A percentile compares a stretch with the other conserved stretches of the same genome.
These are phyloP conservation scores for Priapulus caudatus DNA, from an alignment of 2,888 invertebrate species.

Conservation along the genomic window DNA sequence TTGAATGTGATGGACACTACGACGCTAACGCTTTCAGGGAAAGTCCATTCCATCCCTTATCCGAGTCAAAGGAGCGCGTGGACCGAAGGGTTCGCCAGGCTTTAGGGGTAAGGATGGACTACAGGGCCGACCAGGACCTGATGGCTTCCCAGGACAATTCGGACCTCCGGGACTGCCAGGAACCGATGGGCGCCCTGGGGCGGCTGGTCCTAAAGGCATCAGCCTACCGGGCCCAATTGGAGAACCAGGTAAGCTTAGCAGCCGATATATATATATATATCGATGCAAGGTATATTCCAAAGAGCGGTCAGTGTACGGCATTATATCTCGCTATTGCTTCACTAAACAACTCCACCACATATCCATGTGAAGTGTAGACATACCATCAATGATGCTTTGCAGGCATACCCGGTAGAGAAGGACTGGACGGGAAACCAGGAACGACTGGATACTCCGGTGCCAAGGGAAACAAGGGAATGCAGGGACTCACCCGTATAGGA, in stretches of 20 bases:
- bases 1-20: too few relatives aligned
- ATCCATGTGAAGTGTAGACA: too few relatives aligned
- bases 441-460: constrained; percentile 26
- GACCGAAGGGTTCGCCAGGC: constrained; percentile 8
- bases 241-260: constrained; percentile 24
- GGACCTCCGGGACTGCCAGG: constrained; percentile 19
- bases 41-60: too few relatives aligned
- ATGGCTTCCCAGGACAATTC: constrained; percentile 12
- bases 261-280: too few relatives aligned
- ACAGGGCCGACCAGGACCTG: constrained; percentile 13
- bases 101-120: constrained; percentile 17
- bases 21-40: too few relatives aligned
- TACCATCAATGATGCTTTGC: neutral
- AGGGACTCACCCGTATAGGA: constrained; percentile 8
- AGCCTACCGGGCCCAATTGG: constrained; percentile 10
- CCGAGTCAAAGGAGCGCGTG: too few relatives aligned
- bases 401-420: neutral
- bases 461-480: constrained; percentile 21
- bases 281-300: too few relatives aligned
- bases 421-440: constrained; percentile 20
- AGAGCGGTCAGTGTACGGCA: too few relatives aligned
- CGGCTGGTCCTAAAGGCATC: constrained; percentile 15
- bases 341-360: too few relatives aligned
- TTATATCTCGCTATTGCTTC: too few relatives aligned
- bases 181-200: constrained; percentile 42